Conservation (phyloP, 2,797 vertebrate species). For the Rhinatrema bivittatum region DNA sequence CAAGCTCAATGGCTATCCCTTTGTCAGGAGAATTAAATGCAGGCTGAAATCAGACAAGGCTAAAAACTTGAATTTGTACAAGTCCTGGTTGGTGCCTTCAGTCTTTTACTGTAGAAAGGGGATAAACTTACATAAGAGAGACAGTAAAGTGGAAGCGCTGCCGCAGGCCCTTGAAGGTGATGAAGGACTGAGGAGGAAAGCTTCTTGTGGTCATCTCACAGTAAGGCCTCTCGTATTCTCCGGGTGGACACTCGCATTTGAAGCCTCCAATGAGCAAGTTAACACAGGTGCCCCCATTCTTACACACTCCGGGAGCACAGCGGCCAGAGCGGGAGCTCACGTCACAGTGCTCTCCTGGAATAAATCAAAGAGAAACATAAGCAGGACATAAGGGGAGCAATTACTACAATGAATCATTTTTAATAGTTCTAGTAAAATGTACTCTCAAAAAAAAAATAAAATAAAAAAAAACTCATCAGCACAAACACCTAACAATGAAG, state of each 20-base stretch:
- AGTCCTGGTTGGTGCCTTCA: no score
- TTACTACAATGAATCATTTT: no score
- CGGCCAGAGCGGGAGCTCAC: conserved; percentile 75
- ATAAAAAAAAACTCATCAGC: no score
- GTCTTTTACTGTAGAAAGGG: no score
- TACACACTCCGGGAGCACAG: conserved; percentile 83
- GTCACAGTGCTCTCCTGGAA: conserved; percentile 85
- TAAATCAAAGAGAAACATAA: neutral
- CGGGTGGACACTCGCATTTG: conserved; percentile 78
- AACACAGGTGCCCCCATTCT: conserved; percentile 87
- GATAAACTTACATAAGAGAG: conserved; percentile 76
- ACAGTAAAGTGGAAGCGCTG: conserved; percentile 96
- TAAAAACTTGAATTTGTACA: no score
- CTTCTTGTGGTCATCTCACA: conserved; percentile 93
- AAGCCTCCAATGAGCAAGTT: conserved; percentile 89
- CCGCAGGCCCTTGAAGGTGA: conserved; percentile 90
- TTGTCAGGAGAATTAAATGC: no score
- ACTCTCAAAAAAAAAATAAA: no score
- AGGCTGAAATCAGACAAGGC: no score
- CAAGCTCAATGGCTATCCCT: no score
- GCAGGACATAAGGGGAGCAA: neutral
- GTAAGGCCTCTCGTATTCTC: conserved; percentile 84
- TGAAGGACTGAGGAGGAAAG: conserved; percentile 88
- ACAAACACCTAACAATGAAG: no score
- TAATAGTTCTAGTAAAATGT: no score